These are phyloP conservation scores for Montipora cactus DNA, from an alignment of 64 coral and sea anemone genomes.

Conservation along the genomic window DNA sequence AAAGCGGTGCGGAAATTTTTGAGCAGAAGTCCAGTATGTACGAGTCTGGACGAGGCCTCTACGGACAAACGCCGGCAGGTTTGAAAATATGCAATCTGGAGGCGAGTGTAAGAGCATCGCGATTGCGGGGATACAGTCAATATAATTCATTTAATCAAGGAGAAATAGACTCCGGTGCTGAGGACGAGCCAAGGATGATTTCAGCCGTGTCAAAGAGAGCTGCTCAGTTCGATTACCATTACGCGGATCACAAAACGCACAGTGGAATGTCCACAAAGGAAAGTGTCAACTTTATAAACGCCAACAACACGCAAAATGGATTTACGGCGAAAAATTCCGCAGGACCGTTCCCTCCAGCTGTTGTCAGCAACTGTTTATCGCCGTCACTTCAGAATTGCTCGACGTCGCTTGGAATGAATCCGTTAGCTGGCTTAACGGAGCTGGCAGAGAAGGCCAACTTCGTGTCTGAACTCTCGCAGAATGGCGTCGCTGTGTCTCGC, in stretches of 20 bases:
- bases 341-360: background rate
- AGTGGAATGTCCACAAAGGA: constrained; percentile 73
- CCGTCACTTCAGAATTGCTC: constrained; percentile 43
- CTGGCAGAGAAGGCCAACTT: constrained; percentile 79
- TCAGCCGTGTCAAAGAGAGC: constrained; percentile 15
- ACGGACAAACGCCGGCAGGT: background rate
- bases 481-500: constrained; percentile 74
- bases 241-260: constrained; percentile 66
- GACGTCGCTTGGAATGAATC: constrained; percentile 33
- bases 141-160: constrained; percentile 19
- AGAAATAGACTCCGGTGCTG: background rate
- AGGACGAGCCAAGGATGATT: constrained; percentile 16
- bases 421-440: constrained; percentile 62
- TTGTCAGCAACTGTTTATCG: constrained; percentile 1
- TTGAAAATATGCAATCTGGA: constrained; percentile 12
- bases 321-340: constrained; percentile 12
- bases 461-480: constrained; percentile 31
- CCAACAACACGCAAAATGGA: constrained; percentile 61
- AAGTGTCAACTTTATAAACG: constrained; percentile 61
- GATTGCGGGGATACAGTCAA: background rate
- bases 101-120: background rate
- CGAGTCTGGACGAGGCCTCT: background rate
- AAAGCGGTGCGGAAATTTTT: background rate
- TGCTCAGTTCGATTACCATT: constrained; percentile 77
- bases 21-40: constrained; percentile 19